Evolutionary conservation across 2,888 invertebrate genomes (phyloP).

Genomic region (Noctua janthina): DNA sequence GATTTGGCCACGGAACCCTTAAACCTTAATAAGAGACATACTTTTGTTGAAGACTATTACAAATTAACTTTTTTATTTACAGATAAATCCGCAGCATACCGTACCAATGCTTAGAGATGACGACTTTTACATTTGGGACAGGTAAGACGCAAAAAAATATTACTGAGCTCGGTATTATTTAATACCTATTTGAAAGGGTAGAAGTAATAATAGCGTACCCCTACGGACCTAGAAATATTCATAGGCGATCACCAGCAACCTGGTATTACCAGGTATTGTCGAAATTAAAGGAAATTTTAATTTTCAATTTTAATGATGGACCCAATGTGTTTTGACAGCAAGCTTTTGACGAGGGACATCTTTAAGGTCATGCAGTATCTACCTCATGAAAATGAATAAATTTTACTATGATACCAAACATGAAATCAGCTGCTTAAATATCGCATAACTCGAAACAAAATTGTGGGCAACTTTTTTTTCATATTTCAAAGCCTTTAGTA

Average conservation of each 20-base stretch:
- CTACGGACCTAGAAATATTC: not conserved
- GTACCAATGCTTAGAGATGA: constrained; percentile 89
- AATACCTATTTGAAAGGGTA: not conserved
- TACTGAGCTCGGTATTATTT: not conserved
- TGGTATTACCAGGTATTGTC: not conserved
- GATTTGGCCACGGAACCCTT: not conserved
- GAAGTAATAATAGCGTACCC: not conserved
- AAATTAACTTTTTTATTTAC: constrained; percentile 62
- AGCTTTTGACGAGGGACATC: too few species aligned
- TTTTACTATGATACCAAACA: too few species aligned
- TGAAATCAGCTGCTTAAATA: not conserved
- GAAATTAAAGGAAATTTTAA: not conserved
- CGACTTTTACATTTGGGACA: constrained; percentile 89
- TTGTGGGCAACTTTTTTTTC: not conserved
- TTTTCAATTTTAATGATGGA: not conserved
- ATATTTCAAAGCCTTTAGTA: not conserved
- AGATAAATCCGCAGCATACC: constrained; percentile 90
- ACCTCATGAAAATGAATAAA: too few species aligned
- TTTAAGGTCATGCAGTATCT: too few species aligned
- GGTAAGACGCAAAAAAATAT: constrained; percentile 51
- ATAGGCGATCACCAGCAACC: too few species aligned
- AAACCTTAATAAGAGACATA: not conserved
- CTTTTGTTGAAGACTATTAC: too few species aligned
- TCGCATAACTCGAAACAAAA: not conserved
- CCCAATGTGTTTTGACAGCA: not conserved